A percentile compares a stretch with the other conserved stretches of the same genome.
These are phyloP conservation scores for Pollimyrus isidori DNA, from an alignment of 2,113 vertebrate genomes.

Conservation along the genomic window DNA sequence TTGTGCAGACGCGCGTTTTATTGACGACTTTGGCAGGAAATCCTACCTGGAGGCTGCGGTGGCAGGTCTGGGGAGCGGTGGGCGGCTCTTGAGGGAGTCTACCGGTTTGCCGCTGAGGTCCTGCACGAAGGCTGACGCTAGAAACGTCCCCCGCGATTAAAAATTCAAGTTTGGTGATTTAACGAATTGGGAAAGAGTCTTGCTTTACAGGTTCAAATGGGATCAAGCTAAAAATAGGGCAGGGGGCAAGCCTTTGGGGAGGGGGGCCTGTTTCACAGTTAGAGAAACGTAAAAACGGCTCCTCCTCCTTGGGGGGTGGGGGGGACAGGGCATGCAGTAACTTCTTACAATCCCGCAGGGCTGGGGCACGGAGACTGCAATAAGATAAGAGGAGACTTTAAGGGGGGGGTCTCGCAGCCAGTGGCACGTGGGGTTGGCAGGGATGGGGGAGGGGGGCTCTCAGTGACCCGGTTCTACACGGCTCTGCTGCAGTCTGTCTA, in stretches of 20 bases:
- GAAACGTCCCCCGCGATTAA: background rate
- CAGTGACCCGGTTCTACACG: background rate
- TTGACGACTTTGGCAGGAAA: background rate
- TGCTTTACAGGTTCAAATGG: background rate
- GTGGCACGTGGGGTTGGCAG: background rate
- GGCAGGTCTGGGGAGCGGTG: background rate
- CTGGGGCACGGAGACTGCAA: background rate
- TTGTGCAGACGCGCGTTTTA: background rate
- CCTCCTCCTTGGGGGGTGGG: background rate
- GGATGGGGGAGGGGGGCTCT: background rate
- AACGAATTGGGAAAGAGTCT: background rate
- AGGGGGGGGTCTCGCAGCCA: background rate
- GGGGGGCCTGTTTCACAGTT: background rate
- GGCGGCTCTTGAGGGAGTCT: background rate
- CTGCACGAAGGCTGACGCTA: background rate
- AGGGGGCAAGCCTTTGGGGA: background rate
- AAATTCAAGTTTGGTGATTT: background rate
- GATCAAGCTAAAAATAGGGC: background rate
- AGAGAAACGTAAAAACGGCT: background rate
- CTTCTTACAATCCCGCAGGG: background rate
- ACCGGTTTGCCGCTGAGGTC: background rate
- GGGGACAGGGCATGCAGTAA: background rate
- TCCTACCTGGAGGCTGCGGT: background rate
- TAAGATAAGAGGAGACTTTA: background rate
- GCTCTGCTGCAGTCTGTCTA: background rate